These are phyloP conservation scores for Solenopsis invicta DNA, from an alignment of 1,140 invertebrate genomes.

Conservation along the genomic window DNA sequence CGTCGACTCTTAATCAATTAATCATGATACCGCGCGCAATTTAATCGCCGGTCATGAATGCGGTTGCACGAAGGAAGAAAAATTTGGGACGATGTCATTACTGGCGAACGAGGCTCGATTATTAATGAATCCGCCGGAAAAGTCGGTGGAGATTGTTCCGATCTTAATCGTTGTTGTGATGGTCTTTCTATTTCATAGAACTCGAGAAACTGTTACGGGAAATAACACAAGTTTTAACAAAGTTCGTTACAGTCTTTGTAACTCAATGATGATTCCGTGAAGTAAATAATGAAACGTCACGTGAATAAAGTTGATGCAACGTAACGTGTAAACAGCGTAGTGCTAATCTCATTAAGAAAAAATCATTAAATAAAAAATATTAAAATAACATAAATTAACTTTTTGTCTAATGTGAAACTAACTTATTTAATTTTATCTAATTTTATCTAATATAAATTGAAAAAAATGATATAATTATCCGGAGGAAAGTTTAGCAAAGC, in stretches of 20 bases:
- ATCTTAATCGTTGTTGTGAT: neutral
- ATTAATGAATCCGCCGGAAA: conserved; percentile 8
- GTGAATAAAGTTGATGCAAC: neutral
- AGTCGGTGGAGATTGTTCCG: neutral
- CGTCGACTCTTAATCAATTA: conserved; percentile 44
- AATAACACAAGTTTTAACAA: conserved; percentile 16
- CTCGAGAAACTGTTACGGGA: conserved; percentile 3
- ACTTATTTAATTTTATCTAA: neutral
- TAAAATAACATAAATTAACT: neutral
- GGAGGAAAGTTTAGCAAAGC: neutral
- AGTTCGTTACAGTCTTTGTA: neutral
- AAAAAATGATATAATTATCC: neutral
- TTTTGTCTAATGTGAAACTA: neutral
- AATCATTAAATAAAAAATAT: neutral
- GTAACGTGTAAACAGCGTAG: neutral
- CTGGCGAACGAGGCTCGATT: conserved; percentile 29
- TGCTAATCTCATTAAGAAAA: neutral
- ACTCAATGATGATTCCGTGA: neutral
- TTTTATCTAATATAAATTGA: neutral
- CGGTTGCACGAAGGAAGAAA: conserved; percentile 15
- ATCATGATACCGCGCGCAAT: conserved; percentile 36
- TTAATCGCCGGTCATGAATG: conserved; percentile 34
- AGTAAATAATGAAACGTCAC: neutral
- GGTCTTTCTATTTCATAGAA: neutral
- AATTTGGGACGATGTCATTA: conserved; percentile 52